phyloP scores from a whole-genome alignment of 1,140 invertebrate species.

The Nebria ingens region DNA sequence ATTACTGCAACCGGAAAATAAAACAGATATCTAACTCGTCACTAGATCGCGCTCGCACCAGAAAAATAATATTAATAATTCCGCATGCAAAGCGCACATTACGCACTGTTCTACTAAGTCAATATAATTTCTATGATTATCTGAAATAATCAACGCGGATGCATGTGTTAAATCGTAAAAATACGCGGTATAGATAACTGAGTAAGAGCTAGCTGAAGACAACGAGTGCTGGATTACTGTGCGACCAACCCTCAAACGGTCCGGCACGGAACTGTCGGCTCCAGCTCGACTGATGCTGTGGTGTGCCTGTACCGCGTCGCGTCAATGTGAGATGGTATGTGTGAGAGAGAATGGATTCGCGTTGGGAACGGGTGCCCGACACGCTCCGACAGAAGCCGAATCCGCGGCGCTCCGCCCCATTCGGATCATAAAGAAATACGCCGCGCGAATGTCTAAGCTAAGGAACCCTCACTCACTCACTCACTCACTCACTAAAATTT shows the following conservation, averaged over 20 bases:
- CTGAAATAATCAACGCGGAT: not conserved
- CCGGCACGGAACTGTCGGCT: conserved; percentile 2
- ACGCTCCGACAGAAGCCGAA: conserved; percentile 12
- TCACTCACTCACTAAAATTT: conserved; percentile 18
- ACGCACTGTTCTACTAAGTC: not conserved
- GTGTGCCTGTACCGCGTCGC: not conserved
- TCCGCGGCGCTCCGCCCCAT: conserved; percentile 20
- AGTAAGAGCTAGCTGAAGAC: too few relatives aligned
- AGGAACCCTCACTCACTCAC: conserved; percentile 16
- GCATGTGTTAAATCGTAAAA: not conserved
- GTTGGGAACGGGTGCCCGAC: conserved; percentile 7
- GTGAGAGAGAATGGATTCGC: conserved; percentile 2
- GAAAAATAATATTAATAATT: not conserved
- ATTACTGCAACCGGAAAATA: not conserved
- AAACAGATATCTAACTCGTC: conserved; percentile 3
- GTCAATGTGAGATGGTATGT: conserved; percentile 12
- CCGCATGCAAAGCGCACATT: not conserved
- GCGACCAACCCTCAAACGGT: not conserved
- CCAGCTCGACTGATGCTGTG: conserved; percentile 5
- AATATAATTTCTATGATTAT: too few relatives aligned
- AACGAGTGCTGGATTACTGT: not conserved
- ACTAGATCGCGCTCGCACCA: not conserved
- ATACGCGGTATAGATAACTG: too few relatives aligned
- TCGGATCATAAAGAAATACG: conserved; percentile 8
- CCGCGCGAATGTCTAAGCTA: conserved; percentile 14